Percentiles rank a stretch among this genome's conserved stretches.
phyloP scores from a whole-genome alignment of 2,113 vertebrate species.

The Antechinus flavipes region DNA sequence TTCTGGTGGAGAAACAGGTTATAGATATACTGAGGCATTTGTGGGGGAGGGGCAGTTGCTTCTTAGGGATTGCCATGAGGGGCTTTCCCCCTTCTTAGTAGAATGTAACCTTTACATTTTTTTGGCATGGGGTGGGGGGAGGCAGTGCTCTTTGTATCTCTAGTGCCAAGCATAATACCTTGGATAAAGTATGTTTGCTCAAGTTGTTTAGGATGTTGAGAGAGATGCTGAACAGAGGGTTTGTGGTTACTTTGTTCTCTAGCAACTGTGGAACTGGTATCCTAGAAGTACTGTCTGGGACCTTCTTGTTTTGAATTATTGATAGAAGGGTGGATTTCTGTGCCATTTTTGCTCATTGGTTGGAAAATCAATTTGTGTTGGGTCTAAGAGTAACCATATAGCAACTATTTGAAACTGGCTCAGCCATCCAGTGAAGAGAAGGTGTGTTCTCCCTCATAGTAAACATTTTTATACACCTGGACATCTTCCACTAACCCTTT shows the following conservation, averaged over 20 bases:
- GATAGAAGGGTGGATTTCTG: neutral
- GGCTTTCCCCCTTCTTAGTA: neutral
- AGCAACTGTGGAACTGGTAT: neutral
- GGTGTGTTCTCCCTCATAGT: neutral
- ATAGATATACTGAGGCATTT: neutral
- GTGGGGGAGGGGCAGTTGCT: neutral
- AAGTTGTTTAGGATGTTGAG: neutral
- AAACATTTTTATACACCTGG: neutral
- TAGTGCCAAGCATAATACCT: neutral
- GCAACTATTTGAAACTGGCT: neutral
- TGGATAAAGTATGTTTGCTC: neutral
- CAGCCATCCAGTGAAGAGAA: neutral
- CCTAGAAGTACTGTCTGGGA: neutral
- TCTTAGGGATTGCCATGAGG: no score
- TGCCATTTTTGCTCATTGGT: neutral
- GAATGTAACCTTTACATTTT: neutral
- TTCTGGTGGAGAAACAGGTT: neutral
- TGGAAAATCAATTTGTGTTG: neutral
- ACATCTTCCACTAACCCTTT: neutral
- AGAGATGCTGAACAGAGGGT: neutral
- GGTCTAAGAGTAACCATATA: neutral
- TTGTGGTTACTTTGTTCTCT: neutral
- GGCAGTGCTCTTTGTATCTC: neutral
- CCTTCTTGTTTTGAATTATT: neutral
- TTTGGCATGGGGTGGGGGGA: neutral